Percentiles rank a stretch among this genome's conserved stretches.
Evolutionary conservation across 2,797 vertebrate genomes (phyloP).

Genomic region (Cryptoprocta ferox): DNA sequence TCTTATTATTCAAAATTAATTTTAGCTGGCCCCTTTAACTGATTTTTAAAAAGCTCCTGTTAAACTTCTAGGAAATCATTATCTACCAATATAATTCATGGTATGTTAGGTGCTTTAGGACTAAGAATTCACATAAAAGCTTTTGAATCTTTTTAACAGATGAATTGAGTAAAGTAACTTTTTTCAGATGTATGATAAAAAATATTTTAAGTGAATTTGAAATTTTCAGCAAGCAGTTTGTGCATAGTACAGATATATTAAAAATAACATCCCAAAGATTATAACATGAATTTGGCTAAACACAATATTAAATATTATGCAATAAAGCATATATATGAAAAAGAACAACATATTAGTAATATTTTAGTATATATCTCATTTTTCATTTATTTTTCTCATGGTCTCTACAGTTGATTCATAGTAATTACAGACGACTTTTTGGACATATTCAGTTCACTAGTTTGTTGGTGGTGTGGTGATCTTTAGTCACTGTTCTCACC

Average conservation of each 20-base stretch:
- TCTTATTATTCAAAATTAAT: conserved; percentile 23
- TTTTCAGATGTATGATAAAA: not conserved
- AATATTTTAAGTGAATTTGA: not conserved
- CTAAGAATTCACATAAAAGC: not conserved
- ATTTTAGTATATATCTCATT: not conserved
- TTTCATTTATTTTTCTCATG: not conserved
- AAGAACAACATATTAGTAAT: not conserved
- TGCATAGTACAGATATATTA: not conserved
- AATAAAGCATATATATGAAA: not conserved
- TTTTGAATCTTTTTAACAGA: not conserved
- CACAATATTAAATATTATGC: not conserved
- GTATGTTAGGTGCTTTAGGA: not conserved
- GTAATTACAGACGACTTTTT: not conserved
- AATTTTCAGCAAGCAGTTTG: not conserved
- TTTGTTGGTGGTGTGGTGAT: not conserved
- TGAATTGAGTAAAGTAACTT: not conserved
- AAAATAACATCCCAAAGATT: not conserved
- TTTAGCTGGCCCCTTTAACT: not conserved
- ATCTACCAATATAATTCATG: not conserved
- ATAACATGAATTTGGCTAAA: not conserved
- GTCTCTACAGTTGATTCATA: not conserved
- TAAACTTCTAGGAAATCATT: not conserved
- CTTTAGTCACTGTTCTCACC: not conserved
- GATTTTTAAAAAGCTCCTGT: not conserved
- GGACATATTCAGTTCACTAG: not conserved